These are phyloP conservation scores for Xanthia togata DNA, from an alignment of 2,888 invertebrate genomes.

Conservation along the genomic window DNA sequence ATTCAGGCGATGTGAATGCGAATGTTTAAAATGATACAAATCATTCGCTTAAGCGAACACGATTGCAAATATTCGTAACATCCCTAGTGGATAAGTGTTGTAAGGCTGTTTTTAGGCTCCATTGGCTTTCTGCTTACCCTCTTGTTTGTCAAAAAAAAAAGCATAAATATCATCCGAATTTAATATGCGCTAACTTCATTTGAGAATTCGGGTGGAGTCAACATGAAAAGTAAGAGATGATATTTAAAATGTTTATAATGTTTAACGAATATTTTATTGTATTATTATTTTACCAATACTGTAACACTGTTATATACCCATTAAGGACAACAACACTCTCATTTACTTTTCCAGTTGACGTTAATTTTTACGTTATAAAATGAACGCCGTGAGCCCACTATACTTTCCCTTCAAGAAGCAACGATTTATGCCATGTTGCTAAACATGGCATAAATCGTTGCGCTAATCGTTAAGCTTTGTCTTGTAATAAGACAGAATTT, in stretches of 20 bases:
- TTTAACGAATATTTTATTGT: background rate
- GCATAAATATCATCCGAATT: background rate
- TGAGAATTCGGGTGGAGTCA: background rate
- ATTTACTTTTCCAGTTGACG: background rate
- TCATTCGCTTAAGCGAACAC: background rate
- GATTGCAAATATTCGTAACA: background rate
- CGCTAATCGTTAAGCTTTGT: too few species aligned
- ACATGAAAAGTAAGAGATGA: background rate
- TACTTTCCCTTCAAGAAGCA: background rate
- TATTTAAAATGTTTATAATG: background rate
- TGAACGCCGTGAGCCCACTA: constrained; percentile 2
- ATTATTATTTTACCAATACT: background rate
- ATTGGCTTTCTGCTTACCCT: background rate
- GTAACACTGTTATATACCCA: background rate
- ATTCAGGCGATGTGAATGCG: background rate
- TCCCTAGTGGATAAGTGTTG: background rate
- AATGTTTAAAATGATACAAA: background rate
- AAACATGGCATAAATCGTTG: too few species aligned
- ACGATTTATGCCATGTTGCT: background rate
- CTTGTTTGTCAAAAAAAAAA: background rate
- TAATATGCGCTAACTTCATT: background rate
- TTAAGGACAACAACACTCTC: background rate
- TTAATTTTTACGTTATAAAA: background rate
- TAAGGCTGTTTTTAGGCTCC: background rate
- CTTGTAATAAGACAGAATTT: background rate